Evolutionary conservation across 1,140 invertebrate genomes (phyloP), one percentile per base, ranked within the genome.

Genomic region (Nasonia vitripennis): DNA sequence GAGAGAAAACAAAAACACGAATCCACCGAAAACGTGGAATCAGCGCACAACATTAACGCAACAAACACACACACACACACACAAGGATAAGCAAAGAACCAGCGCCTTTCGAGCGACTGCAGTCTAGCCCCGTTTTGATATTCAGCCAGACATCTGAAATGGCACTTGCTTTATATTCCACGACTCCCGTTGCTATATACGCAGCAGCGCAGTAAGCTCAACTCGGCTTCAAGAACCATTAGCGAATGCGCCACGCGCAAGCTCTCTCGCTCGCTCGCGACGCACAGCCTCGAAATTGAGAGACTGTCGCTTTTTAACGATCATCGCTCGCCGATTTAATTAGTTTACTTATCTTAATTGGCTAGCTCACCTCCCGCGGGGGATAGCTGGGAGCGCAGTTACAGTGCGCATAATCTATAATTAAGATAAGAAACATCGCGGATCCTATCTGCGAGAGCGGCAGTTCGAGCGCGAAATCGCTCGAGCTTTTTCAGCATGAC

Each of bases 261-360:
- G 41, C n/a, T 41, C 41, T 11, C 2, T 3, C 5, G 55, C 55
- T 5, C 1, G 55, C 4, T 17, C 55, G 17, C 55, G 17, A 55
- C 51, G 14, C 51, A 55, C 55, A n/a, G n/a, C 51, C 34, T 82
- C 48, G 55, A 68, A 83, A 87, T 86, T 71, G 84, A 86, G 74
- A 55, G 48, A 80, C 84, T 83, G 85, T 82, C 85, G n/a, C 6
- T 81, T 81, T 82, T 87, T 86, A 87, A 87, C 86, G 82, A 86
- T 89, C 86, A 85, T 88, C 87, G 79, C 74, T 81, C 41, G 7
- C 78, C 85, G 86, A 88, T 87, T 89, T 88, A 86, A 89, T 89
- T 89, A 89, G 83, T 85, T 85, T 86, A 86, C 85, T 80, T 86
- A 89, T 87, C 85, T 89, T 88, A 87, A 88, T 87, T 83, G 84